These are phyloP conservation scores for Tragelaphus buxtoni DNA, from an alignment of 2,113 vertebrate genomes.

Conservation along the genomic window DNA sequence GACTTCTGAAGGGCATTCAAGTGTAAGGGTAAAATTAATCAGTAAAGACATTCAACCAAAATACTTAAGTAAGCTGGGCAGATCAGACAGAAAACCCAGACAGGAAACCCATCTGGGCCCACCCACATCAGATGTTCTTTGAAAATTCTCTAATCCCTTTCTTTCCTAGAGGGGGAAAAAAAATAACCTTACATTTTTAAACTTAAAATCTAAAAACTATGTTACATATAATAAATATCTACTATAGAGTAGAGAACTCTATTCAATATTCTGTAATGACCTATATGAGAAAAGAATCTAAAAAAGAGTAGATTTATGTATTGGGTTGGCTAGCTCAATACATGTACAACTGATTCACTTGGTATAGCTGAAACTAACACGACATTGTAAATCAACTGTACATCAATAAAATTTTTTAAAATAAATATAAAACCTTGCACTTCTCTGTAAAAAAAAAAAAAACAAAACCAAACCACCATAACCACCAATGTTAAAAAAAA, in stretches of 20 bases:
- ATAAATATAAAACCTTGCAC: background rate
- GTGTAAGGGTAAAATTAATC: slow-evolving; percentile 14
- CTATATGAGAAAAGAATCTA: background rate
- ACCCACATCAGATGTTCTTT: background rate
- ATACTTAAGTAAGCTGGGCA: background rate
- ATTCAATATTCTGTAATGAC: background rate
- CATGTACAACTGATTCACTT: background rate
- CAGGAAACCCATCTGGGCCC: background rate
- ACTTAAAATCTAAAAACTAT: background rate
- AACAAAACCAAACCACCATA: background rate
- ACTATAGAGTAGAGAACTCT: background rate
- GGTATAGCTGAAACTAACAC: background rate
- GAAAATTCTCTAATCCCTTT: background rate
- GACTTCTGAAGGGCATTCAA: slow-evolving; percentile 35
- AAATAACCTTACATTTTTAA: background rate
- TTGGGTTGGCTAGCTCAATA: background rate
- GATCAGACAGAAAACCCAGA: background rate
- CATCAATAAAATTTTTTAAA: background rate
- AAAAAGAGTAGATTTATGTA: background rate
- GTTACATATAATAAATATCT: background rate
- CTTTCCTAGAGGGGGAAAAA: background rate
- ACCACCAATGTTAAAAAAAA: background rate
- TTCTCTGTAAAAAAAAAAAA: background rate
- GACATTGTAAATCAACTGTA: background rate
- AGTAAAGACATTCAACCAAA: slow-evolving; percentile 30